Conservation (phyloP, 2,113 vertebrate genomes). For the Mustela nigripes region DNA sequence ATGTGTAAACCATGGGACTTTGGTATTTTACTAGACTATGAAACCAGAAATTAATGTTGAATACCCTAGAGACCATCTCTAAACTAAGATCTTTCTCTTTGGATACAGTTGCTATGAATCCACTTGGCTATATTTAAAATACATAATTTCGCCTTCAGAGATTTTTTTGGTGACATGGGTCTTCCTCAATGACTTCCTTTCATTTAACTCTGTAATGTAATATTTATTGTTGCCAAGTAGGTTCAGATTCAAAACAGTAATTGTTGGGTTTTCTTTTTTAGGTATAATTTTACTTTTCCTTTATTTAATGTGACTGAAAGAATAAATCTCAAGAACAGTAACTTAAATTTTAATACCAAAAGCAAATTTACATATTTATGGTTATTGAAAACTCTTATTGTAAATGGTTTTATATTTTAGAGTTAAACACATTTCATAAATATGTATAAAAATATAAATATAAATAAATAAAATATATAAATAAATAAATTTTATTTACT, state of each 20-base stretch:
- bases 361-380: neutral
- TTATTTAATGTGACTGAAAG: conserved; percentile 18
- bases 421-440: neutral
- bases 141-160: conserved; percentile 41
- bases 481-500: too few species aligned
- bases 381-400: neutral
- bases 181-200: conserved; percentile 47
- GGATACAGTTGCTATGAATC: conserved; percentile 45
- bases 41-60: conserved; percentile 37
- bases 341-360: conserved; percentile 54
- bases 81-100: conserved; percentile 43
- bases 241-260: conserved; percentile 42
- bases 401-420: conserved; percentile 35
- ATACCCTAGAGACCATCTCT: neutral
- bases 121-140: conserved; percentile 40
- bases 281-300: conserved; percentile 28
- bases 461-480: too few species aligned
- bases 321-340: conserved; percentile 14
- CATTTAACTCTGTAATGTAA: conserved; percentile 34
- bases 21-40: conserved; percentile 1
- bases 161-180: neutral
- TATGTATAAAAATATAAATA: too few species aligned
- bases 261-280: neutral
- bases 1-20: neutral
- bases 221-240: conserved; percentile 43